These are phyloP conservation scores for Rhamnusium bicolor DNA, from an alignment of 2,888 invertebrate genomes.

Conservation along the genomic window DNA sequence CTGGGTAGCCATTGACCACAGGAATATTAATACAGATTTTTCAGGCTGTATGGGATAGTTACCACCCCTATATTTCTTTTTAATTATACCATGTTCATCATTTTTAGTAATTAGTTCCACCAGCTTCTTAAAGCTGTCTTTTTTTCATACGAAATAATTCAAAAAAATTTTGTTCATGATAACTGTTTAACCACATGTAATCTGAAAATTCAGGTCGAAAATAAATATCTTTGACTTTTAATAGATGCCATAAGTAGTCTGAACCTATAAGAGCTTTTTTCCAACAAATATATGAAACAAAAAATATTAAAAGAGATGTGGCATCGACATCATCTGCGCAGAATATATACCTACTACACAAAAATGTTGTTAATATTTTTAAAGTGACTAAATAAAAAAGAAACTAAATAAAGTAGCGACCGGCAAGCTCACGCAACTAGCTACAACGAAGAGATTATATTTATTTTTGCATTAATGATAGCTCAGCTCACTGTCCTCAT, in stretches of 20 bases:
- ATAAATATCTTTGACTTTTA: too few species aligned
- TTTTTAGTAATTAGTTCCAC: background rate
- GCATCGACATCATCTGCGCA: too few species aligned
- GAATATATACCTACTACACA: too few species aligned
- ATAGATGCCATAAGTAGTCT: too few species aligned
- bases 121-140: background rate
- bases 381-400: too few species aligned
- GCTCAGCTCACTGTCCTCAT: background rate
- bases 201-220: background rate
- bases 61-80: slow-evolving; percentile 3
- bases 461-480: background rate
- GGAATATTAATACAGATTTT: background rate
- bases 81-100: background rate
- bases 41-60: background rate
- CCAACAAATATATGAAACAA: background rate
- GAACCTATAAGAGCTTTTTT: background rate
- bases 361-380: too few species aligned
- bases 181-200: background rate
- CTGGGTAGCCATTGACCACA: background rate
- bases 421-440: too few species aligned
- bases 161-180: background rate
- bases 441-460: background rate
- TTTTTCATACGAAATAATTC: background rate
- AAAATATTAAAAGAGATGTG: too few species aligned
- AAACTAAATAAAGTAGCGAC: too few species aligned